These are phyloP conservation scores for Lobophora halterata DNA, from an alignment of 2,888 invertebrate species.

Conservation along the genomic window DNA sequence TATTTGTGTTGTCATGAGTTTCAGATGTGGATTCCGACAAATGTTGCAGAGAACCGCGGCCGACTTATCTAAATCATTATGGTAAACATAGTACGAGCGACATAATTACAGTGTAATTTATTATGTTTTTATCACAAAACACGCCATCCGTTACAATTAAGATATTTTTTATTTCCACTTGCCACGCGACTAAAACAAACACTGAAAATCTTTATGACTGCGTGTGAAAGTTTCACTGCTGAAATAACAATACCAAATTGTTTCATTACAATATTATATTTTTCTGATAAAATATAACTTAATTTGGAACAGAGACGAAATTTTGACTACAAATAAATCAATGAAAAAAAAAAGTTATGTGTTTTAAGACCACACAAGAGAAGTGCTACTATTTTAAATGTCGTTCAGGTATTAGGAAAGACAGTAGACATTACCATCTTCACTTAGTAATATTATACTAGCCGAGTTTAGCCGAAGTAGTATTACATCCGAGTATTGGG, in stretches of 20 bases:
- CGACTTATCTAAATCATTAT: conserved; percentile 68
- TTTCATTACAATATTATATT: conserved; percentile 6
- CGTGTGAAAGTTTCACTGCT: conserved; percentile 17
- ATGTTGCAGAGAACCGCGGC: conserved; percentile 37
- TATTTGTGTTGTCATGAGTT: no score
- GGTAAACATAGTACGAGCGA: conserved; percentile 65
- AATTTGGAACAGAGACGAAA: no score
- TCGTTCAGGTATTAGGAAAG: no score
- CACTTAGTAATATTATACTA: no score
- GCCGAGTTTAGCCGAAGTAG: no score
- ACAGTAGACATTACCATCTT: no score
- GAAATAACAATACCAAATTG: conserved; percentile 24
- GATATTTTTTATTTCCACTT: conserved; percentile 70
- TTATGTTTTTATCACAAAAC: conserved; percentile 68
- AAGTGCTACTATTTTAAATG: no score
- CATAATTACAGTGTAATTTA: conserved; percentile 70
- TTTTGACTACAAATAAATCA: no score
- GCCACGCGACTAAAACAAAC: conserved; percentile 59
- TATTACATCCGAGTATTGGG: no score
- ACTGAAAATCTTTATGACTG: conserved; percentile 32
- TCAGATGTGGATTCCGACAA: no score
- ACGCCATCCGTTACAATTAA: conserved; percentile 67
- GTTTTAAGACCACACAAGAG: no score
- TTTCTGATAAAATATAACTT: not conserved
- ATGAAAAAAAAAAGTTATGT: no score